Evolutionary conservation across 2,888 invertebrate species (phyloP).

Genomic region (Agrilus biguttatus): DNA sequence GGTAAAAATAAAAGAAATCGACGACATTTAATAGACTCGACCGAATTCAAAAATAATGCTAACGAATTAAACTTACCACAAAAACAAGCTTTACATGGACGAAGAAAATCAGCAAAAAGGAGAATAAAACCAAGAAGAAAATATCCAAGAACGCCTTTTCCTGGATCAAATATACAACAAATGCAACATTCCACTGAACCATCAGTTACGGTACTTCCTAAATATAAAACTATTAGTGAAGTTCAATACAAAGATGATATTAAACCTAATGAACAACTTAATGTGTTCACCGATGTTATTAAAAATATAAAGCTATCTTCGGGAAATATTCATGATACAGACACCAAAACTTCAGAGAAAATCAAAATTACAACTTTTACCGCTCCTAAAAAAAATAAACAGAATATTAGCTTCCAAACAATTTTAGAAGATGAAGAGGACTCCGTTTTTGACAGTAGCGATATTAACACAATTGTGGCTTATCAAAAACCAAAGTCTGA

Average conservation of each 20-base stretch:
- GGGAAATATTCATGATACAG: constrained; percentile 7
- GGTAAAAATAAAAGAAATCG: no score
- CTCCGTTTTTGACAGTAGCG: no score
- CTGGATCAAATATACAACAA: not conserved
- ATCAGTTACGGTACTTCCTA: constrained; percentile 1
- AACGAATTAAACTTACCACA: not conserved
- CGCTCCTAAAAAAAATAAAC: not conserved
- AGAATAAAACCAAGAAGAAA: not conserved
- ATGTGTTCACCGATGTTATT: constrained; percentile 35
- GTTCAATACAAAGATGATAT: constrained; percentile 29
- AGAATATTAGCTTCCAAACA: not conserved
- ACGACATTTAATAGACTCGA: no score
- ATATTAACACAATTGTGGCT: no score
- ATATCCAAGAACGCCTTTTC: not conserved
- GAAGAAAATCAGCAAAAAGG: not conserved
- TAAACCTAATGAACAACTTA: constrained; percentile 29
- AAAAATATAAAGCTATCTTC: constrained; percentile 31
- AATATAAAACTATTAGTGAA: constrained; percentile 18
- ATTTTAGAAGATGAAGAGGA: no score
- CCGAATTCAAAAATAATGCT: not conserved
- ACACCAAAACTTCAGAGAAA: constrained; percentile 1
- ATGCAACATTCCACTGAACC: not conserved
- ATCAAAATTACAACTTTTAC: not conserved
- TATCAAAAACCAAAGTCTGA: no score
- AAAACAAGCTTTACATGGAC: not conserved